Conservation (phyloP, 2,113 vertebrate genomes). For the Centrocercus urophasianus region DNA sequence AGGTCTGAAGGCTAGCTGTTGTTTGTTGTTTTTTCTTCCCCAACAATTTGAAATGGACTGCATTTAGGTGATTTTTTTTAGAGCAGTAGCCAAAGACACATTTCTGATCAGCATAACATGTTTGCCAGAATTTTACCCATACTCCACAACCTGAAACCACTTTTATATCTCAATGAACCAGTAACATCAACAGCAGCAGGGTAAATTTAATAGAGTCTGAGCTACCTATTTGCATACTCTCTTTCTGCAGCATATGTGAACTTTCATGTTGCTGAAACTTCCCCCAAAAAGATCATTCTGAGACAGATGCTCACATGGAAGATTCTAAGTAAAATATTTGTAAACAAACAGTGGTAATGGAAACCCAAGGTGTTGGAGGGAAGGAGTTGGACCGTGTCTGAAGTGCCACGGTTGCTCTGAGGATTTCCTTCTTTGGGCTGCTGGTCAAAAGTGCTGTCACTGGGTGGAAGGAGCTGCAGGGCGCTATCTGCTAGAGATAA, state of each 20-base stretch:
- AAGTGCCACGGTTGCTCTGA: neutral
- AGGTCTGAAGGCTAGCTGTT: neutral
- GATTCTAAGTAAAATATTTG: neutral
- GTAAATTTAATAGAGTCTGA: neutral
- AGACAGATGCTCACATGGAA: neutral
- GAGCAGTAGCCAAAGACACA: neutral
- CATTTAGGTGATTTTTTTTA: neutral
- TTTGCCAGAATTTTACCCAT: neutral
- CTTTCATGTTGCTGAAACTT: neutral
- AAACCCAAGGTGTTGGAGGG: neutral
- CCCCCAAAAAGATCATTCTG: neutral
- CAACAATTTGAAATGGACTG: neutral
- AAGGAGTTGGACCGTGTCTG: neutral
- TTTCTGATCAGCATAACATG: neutral
- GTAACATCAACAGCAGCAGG: neutral
- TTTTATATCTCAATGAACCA: neutral
- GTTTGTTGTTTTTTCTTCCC: accelerated
- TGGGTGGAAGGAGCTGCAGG: neutral
- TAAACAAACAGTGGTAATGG: neutral
- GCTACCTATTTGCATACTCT: neutral
- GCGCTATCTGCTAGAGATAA: neutral
- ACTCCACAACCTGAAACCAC: neutral
- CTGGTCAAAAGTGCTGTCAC: neutral
- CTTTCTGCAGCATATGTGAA: neutral
- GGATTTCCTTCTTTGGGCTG: neutral